Evolutionary conservation across 1,140 invertebrate species (phyloP).

Genomic region (Dreissena polymorpha): DNA sequence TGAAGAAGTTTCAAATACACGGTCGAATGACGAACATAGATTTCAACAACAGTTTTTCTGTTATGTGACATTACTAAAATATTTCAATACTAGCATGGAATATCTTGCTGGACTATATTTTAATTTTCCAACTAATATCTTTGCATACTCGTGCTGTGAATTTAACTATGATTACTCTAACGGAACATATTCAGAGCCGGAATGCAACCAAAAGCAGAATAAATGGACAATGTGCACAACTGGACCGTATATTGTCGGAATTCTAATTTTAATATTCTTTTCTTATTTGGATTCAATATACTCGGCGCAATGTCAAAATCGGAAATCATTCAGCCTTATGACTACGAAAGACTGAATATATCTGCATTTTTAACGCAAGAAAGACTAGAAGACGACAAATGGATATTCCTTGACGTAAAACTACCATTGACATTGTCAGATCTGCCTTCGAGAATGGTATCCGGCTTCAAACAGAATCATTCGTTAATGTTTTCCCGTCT

Average conservation of each 20-base stretch:
- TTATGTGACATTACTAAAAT: background rate
- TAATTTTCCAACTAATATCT: background rate
- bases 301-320: background rate
- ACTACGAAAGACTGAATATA: background rate
- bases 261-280: background rate
- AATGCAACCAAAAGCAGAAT: background rate
- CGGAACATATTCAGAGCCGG: background rate
- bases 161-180: background rate
- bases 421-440: background rate
- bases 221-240: background rate
- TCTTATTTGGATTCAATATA: background rate
- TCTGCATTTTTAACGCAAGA: background rate
- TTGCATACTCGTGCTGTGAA: slow-evolving; percentile 12
- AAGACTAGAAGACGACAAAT: too few relatives aligned
- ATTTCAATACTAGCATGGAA: background rate
- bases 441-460: background rate
- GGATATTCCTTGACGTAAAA: too few relatives aligned
- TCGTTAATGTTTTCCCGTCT: background rate
- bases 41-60: background rate
- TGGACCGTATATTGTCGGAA: background rate
- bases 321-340: background rate
- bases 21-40: background rate
- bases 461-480: background rate
- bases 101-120: slow-evolving; percentile 17
- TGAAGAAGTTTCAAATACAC: background rate